Percentiles rank a stretch among this genome's conserved stretches.
Evolutionary conservation across 2,113 vertebrate genomes (phyloP).

Genomic region (Anseranas semipalmata): DNA sequence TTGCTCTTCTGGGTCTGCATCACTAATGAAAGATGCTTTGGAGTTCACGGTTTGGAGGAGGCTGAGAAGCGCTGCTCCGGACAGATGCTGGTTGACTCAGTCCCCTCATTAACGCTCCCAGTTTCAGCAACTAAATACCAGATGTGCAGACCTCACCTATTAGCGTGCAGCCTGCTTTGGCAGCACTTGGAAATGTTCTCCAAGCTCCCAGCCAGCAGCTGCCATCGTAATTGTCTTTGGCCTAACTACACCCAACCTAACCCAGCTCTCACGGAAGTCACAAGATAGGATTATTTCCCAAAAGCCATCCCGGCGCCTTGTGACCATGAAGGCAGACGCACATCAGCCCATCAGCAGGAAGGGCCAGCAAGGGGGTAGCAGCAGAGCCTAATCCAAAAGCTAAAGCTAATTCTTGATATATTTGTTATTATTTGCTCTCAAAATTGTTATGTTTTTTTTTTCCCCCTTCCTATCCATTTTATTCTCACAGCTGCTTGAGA

Average conservation of each 20-base stretch:
- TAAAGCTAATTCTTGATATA: background rate
- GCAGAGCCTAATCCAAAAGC: background rate
- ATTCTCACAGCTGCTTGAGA: background rate
- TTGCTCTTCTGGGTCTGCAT: background rate
- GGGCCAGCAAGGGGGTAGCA: rapidly evolving
- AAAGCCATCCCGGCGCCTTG: background rate
- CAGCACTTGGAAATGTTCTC: background rate
- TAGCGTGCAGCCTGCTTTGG: background rate
- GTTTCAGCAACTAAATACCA: background rate
- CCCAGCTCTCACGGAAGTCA: background rate
- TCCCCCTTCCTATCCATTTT: background rate
- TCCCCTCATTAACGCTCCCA: background rate
- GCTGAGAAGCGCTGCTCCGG: background rate
- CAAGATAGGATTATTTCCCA: background rate
- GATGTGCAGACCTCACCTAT: background rate
- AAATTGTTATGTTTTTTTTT: background rate
- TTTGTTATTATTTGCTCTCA: background rate
- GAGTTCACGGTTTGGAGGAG: background rate
- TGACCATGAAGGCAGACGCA: background rate
- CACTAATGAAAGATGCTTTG: background rate
- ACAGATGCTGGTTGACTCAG: background rate
- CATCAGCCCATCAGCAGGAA: background rate
- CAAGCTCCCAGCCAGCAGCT: background rate
- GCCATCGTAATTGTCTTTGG: background rate
- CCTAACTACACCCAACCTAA: background rate